Evolutionary conservation across 2,797 vertebrate genomes (phyloP).

Genomic region (Lepilemur ruficaudatus): DNA sequence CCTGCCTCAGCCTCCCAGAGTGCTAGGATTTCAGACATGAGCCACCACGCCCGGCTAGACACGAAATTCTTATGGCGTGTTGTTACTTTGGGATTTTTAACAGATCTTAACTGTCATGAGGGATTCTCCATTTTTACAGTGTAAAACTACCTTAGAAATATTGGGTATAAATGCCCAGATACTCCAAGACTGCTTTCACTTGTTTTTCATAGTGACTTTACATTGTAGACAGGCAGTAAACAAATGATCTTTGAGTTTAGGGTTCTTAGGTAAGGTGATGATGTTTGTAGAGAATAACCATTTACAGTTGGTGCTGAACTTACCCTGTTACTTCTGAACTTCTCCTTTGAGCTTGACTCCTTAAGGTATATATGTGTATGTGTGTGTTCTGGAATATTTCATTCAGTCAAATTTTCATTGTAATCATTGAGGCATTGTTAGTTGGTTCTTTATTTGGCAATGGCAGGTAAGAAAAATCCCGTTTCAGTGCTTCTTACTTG

Average conservation of each 20-base stretch:
- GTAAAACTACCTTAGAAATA: neutral
- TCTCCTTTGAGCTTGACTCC: neutral
- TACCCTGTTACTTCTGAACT: conserved; percentile 50
- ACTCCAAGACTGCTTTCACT: neutral
- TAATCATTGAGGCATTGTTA: neutral
- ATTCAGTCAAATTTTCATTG: conserved; percentile 4
- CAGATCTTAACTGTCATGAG: neutral
- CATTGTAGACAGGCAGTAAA: neutral
- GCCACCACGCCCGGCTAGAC: neutral
- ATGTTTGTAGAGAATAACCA: conserved; percentile 23
- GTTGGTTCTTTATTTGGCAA: conserved; percentile 1
- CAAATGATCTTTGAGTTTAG: conserved; percentile 1
- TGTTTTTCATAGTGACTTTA: conserved; percentile 37
- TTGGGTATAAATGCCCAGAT: neutral
- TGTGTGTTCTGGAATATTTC: neutral
- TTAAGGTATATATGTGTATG: neutral
- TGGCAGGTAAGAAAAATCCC: neutral
- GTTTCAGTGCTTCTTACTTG: neutral
- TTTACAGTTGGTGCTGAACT: neutral
- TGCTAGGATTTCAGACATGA: too few relatives aligned
- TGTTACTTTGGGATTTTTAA: conserved; percentile 18
- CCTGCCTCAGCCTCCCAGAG: too few relatives aligned
- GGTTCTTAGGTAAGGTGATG: conserved; percentile 10
- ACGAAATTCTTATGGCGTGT: conserved; percentile 5
- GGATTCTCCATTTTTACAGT: neutral